phyloP scores from a whole-genome alignment of 37 sponge, comb jelly and placozoan species.

The Tethya wilhelma region DNA sequence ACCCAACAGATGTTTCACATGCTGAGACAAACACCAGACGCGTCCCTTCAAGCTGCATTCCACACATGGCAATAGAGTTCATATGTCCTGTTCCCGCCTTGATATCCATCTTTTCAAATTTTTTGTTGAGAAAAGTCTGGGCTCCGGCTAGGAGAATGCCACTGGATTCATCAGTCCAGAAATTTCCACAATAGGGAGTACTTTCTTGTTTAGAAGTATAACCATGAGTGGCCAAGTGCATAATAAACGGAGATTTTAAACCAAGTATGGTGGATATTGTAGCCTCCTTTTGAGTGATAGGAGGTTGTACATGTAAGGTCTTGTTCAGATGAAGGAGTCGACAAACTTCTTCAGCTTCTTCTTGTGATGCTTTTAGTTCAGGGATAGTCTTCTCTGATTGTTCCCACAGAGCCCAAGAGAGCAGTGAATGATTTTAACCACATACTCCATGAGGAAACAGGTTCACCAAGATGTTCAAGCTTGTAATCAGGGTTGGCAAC shows the following conservation, averaged over 20 bases:
- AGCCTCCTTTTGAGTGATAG: conserved; percentile 1
- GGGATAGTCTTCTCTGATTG: not conserved
- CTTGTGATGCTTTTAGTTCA: conserved; percentile 4
- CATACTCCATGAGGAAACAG: not conserved
- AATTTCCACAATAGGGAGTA: conserved; percentile 12
- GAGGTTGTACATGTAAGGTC: conserved; percentile 3
- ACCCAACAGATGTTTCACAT: conserved; percentile 8
- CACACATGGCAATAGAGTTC: conserved; percentile 16
- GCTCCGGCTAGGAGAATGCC: conserved; percentile 23
- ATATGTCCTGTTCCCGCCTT: conserved; percentile 23
- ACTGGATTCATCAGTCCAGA: conserved; percentile 20
- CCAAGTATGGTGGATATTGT: conserved; percentile 1
- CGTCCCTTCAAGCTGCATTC: conserved; percentile 15
- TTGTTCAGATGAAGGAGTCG: not conserved
- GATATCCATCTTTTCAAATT: conserved; percentile 21
- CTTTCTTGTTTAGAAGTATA: conserved; percentile 21
- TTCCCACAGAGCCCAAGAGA: not conserved
- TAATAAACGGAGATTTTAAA: not conserved
- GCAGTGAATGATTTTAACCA: not conserved
- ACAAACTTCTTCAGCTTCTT: conserved; percentile 6
- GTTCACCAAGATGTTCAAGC: not conserved
- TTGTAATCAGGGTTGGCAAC: conserved; percentile 27
- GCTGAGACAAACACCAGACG: conserved; percentile 19
- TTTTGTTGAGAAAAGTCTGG: conserved; percentile 13
- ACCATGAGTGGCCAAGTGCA: conserved; percentile 20